A percentile compares a stretch with the other conserved stretches of the same genome.
phyloP scores from a whole-genome alignment of 2,797 vertebrate genomes.

The Merluccius polli region DNA sequence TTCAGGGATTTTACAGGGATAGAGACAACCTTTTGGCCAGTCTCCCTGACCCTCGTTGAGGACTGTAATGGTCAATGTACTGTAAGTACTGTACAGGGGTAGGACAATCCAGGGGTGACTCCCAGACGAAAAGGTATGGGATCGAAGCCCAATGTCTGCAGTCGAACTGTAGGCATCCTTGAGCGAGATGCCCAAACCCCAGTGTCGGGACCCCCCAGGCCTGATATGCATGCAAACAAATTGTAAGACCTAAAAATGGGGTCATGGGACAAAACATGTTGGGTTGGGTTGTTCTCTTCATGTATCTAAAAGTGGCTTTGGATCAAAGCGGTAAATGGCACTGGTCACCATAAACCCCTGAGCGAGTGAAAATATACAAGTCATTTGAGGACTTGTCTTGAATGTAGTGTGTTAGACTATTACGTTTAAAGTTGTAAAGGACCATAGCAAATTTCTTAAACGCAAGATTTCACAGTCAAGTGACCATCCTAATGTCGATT shows the following conservation, averaged over 20 bases:
- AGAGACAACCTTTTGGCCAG: no score
- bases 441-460: background rate
- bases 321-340: no score
- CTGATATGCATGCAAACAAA: background rate
- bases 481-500: background rate
- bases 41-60: background rate
- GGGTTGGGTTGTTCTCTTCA: no score
- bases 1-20: background rate
- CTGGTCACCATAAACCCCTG: no score
- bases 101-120: background rate
- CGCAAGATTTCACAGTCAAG: background rate
- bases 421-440: no score
- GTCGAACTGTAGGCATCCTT: background rate
- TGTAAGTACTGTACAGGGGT: background rate
- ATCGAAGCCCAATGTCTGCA: background rate
- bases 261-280: no score
- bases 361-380: no score
- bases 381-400: no score
- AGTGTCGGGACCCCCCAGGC: background rate
- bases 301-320: no score
- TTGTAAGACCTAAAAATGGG: no score
- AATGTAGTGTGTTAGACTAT: no score
- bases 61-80: background rate
- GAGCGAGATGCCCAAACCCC: background rate
- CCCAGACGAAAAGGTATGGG: background rate